Percentiles rank a stretch among this genome's conserved stretches.
Conservation (phyloP, 2,797 vertebrate genomes). For the Peromyscus eremicus region DNA sequence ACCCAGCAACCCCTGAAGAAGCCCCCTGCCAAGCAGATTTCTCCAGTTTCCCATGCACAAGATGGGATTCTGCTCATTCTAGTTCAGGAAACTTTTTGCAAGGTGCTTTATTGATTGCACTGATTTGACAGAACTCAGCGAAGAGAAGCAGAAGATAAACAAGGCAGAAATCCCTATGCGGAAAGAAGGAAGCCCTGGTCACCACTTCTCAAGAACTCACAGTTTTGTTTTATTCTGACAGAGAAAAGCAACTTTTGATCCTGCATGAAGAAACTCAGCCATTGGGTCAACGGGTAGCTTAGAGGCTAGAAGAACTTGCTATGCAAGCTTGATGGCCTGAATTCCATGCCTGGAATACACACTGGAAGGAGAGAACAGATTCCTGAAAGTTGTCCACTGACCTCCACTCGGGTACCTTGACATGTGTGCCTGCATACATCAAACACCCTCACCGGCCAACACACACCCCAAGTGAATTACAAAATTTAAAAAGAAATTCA, state of each 20-base stretch:
- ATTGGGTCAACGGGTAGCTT: not conserved
- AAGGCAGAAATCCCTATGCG: not conserved
- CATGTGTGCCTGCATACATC: not conserved
- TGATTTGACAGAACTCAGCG: not conserved
- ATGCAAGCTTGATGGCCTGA: not conserved
- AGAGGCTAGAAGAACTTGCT: not conserved
- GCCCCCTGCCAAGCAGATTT: not conserved
- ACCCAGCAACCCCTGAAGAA: not conserved
- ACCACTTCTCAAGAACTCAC: not conserved
- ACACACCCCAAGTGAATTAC: not conserved
- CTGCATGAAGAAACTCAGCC: not conserved
- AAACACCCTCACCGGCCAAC: not conserved
- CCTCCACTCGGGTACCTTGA: not conserved
- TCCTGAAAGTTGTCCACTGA: not conserved
- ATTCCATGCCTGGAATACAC: not conserved
- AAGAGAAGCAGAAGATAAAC: not conserved
- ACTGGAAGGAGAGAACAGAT: not conserved
- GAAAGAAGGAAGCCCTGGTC: no score
- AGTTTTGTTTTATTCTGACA: not conserved
- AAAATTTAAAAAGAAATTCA: not conserved
- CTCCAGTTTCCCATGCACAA: not conserved
- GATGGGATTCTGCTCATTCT: not conserved
- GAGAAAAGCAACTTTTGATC: not conserved
- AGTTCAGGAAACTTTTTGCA: not conserved
- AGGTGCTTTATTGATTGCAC: not conserved